phyloP scores from a whole-genome alignment of 2,797 vertebrate genomes.

The Chrosomus eos region DNA sequence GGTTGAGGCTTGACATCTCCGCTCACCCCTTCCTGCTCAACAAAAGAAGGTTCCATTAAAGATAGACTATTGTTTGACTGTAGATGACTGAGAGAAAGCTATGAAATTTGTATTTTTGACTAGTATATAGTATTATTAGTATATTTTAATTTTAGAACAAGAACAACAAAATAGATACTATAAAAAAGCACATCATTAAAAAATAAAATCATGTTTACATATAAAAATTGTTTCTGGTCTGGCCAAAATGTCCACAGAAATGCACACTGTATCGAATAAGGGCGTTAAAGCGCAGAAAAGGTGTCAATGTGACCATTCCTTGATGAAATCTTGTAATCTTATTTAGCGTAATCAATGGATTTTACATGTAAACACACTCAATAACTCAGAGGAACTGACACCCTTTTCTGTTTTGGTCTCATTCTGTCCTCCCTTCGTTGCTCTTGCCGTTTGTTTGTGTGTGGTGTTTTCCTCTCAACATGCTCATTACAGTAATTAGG shows the following conservation, averaged over 20 bases:
- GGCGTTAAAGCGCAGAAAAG: background rate
- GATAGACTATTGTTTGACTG: slow-evolving; percentile 42
- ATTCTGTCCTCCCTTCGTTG: background rate
- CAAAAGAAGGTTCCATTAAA: slow-evolving; percentile 56
- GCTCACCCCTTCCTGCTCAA: slow-evolving; percentile 49
- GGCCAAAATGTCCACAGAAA: background rate
- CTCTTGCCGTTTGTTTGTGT: slow-evolving; percentile 33
- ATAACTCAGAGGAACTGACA: slow-evolving; percentile 4
- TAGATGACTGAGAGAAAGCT: slow-evolving; percentile 1
- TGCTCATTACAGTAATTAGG: slow-evolving; percentile 31
- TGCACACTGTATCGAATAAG: background rate
- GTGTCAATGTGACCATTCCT: background rate
- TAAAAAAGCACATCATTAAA: background rate
- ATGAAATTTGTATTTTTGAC: background rate
- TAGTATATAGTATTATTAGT: background rate
- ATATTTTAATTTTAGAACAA: background rate
- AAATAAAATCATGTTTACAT: background rate
- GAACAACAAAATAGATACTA: background rate
- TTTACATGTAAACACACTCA: background rate
- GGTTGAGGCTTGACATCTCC: slow-evolving; percentile 8
- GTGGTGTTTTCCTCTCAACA: slow-evolving; percentile 35
- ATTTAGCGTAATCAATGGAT: background rate
- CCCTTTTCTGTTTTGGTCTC: slow-evolving; percentile 1
- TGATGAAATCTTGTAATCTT: background rate
- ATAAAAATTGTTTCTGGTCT: background rate